Base-by-base conservation (phyloP, 2,888 invertebrate genomes). In the Cordilura impudica region DNA sequence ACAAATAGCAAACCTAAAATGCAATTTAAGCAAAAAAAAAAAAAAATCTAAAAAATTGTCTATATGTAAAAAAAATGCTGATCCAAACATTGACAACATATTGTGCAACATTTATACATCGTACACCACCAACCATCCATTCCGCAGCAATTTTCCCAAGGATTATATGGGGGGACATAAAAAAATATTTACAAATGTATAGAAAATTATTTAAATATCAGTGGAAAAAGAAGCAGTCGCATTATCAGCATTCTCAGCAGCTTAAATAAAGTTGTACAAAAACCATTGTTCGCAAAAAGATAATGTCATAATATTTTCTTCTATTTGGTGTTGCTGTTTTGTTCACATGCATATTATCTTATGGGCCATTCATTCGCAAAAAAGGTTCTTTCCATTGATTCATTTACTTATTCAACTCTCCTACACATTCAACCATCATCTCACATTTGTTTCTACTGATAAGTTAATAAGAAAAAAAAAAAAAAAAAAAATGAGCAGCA, bases 21-120 rank as follows among this genome's bases (percentile, higher is more conserved):
- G 79, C 79, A 75, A 75, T 72, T 72, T 67, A 67, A 75, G 78
- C 78, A 75, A 75, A 79, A 75, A 67, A 26, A 18, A 72, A 39
- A 54, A 29, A 69, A 26, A 23, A 12, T 21, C 7, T 2, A 49
- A n/a, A n/a, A n/a, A n/a, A n/a, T n/a, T n/a, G n/a, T n/a, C n/a
- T n/a, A 23, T 2, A 45, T 21, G 26, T 14, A 43, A 35, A 10
- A 35, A 53, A 79, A 75, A 21, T 69, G 75, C 79, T 75, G 75
- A 75, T 75, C 67, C 71, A 63, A 75, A 75, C 51, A 75, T 63
- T 67, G 67, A 67, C 71, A 72, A 58, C 71, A 75, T 71, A 72
- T 67, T 75, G 71, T 47, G 26, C 56, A 72, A 35, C 53, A 67
- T 61, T 54, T n/a, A 31, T 31, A 45, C n/a, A 47, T 69, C 29